Evolutionary conservation across 2,888 invertebrate genomes (phyloP).

Genomic region (Lordiphosa fenestrarum): DNA sequence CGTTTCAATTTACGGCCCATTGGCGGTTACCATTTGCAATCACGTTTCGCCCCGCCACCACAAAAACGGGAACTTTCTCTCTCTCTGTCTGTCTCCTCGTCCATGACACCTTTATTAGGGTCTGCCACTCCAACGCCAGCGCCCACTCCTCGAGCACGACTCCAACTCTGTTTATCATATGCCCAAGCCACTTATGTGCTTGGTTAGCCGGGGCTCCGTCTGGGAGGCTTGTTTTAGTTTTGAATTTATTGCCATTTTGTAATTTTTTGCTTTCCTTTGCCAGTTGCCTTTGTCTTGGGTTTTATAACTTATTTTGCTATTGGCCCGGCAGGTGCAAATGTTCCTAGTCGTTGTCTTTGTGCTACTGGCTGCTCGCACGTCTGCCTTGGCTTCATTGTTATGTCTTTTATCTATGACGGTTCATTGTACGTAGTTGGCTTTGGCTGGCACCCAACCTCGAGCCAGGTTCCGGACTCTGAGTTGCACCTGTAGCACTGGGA

Average conservation of each 20-base stretch:
- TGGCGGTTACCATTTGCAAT: slow-evolving; percentile 80
- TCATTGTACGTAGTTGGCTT: slow-evolving; percentile 58
- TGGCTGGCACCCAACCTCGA: slow-evolving; percentile 15
- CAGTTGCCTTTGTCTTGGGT: slow-evolving; percentile 59
- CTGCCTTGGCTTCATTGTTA: slow-evolving; percentile 72
- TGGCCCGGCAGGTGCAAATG: slow-evolving; percentile 64
- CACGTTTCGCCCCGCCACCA: slow-evolving; percentile 65
- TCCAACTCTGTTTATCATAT: slow-evolving; percentile 66
- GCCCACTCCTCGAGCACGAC: slow-evolving; percentile 27
- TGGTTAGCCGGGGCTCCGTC: slow-evolving; percentile 29
- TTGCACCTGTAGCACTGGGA: slow-evolving; percentile 54
- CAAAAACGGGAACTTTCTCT: slow-evolving; percentile 13
- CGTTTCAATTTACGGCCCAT: slow-evolving; percentile 80
- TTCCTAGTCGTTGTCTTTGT: slow-evolving; percentile 44
- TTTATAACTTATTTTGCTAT: slow-evolving; percentile 63
- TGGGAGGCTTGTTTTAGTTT: slow-evolving; percentile 64
- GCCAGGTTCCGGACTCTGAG: slow-evolving; percentile 17
- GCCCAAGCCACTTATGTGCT: slow-evolving; percentile 56
- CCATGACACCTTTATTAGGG: slow-evolving; percentile 66
- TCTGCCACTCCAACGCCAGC: slow-evolving; percentile 34
- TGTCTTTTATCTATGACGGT: slow-evolving; percentile 73
- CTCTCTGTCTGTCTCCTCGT: slow-evolving; percentile 42
- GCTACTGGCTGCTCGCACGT: slow-evolving; percentile 40
- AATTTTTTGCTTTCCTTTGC: slow-evolving; percentile 37
- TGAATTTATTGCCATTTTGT: slow-evolving; percentile 75